Evolutionary conservation across 2,888 invertebrate species (phyloP).

Genomic region (Pheosia tremula): DNA sequence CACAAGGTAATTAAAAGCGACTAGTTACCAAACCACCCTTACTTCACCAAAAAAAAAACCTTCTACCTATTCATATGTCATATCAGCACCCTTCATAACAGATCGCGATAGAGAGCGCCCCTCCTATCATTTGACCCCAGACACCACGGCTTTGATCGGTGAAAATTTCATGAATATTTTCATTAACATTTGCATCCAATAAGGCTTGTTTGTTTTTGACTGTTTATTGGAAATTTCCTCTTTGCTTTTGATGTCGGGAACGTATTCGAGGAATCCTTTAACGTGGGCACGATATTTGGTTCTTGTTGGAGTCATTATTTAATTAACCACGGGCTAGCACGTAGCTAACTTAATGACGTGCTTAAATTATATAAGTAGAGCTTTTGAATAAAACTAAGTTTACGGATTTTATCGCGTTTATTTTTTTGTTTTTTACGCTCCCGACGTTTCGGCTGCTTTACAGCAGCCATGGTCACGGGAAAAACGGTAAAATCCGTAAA

Average conservation of each 20-base stretch:
- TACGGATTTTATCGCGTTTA: no score
- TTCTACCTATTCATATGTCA: constrained; percentile 19
- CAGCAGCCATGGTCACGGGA: no score
- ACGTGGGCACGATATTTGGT: no score
- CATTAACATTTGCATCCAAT: constrained; percentile 49
- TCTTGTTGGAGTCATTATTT: not conserved
- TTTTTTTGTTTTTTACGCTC: no score
- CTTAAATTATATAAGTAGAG: no score
- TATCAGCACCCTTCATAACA: constrained; percentile 22
- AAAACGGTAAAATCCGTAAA: no score
- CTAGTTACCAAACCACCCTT: not conserved
- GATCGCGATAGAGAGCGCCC: constrained; percentile 10
- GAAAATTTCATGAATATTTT: constrained; percentile 55
- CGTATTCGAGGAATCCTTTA: not conserved
- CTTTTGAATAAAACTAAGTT: no score
- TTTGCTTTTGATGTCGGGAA: constrained; percentile 14
- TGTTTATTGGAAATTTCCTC: constrained; percentile 35
- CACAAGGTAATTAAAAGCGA: no score
- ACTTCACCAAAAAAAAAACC: constrained; percentile 10
- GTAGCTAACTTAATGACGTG: no score
- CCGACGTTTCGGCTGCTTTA: no score
- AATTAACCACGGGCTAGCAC: not conserved
- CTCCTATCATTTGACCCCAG: constrained; percentile 16
- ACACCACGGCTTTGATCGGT: constrained; percentile 30
- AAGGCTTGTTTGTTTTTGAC: constrained; percentile 30